Base-by-base conservation (phyloP, 2,797 vertebrate species). In the Chaetophractus vellerosus region DNA sequence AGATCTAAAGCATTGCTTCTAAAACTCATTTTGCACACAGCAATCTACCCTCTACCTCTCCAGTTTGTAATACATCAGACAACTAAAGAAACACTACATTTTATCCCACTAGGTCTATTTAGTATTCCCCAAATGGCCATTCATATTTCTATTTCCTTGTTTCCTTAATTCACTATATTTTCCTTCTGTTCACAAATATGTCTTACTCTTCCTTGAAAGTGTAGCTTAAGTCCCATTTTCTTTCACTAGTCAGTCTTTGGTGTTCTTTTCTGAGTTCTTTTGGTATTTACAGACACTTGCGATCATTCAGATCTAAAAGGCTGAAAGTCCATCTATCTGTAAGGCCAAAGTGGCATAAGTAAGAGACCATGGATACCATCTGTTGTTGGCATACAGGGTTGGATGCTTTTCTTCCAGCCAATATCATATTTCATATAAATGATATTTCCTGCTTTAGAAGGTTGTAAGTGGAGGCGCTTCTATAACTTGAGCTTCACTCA, bases 221-320 rank as follows among this genome's bases (percentile, higher is more conserved):
- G 3, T 71, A 80, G 18, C 74, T 82, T 68, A 90, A 83, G 2
- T 72, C 10, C 19, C 28, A 14, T 80, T 52, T 63, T 76, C 72
- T 88, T 61, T 24, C 92, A 72, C 31, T 85, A 64, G 81, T 91
- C 52, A 83, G 4, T 38, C 36, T 36, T 88, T 82, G 28, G 38
- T 28, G n/a, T 36, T 45, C 45, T 45, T 91, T 75, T 79, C 21
- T 81, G 38, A 91, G 72, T 74, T 55, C 45, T 69, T 85, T 76
- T 72, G 38, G 9, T 38, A 76, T 90, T 91, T 87, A 72, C 9
- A 76, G 9, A 55, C n/a, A 71, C 10, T 80, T 33, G 71, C 0
- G 88, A 33, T 57, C 57, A 91, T 75, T 68, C 92, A 11, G 16
- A 87, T 75, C 15, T 45, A 36, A 90, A 93, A 96, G 28, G 6